Evolutionary conservation across 2,797 vertebrate genomes (phyloP).

Genomic region (Halcyon badia): DNA sequence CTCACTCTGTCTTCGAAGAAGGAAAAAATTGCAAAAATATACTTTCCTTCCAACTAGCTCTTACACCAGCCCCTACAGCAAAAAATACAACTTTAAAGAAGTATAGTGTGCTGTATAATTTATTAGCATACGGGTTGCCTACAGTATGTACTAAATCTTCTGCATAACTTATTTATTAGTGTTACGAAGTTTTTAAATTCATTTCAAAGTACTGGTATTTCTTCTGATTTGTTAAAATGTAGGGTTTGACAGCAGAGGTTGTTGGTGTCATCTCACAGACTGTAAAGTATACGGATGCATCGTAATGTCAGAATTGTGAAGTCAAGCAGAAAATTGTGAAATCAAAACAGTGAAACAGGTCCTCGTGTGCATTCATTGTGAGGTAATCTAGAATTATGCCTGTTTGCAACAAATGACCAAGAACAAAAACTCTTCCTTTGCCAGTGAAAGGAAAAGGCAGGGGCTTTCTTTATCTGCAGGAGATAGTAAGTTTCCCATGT

Average conservation of each 20-base stretch:
- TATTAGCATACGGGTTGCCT: not conserved
- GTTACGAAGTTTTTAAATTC: not conserved
- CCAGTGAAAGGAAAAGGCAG: not conserved
- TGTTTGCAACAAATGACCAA: not conserved
- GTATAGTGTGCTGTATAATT: not conserved
- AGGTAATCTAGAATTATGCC: not conserved
- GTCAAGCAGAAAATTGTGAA: not conserved
- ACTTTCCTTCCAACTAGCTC: not conserved
- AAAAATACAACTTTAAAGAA: conserved; percentile 23
- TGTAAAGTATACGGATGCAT: not conserved
- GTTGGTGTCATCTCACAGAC: not conserved
- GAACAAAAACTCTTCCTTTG: not conserved
- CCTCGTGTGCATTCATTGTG: too few species aligned
- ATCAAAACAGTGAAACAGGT: not conserved
- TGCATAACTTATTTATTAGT: not conserved
- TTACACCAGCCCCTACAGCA: not conserved
- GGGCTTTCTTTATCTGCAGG: not conserved
- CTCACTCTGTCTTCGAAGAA: not conserved
- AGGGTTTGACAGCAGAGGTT: not conserved
- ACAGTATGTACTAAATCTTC: not conserved
- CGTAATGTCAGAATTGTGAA: not conserved
- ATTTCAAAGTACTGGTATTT: not conserved
- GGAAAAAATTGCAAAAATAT: not conserved
- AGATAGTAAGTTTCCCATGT: not conserved
- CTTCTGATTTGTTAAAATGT: not conserved